These are phyloP conservation scores for Chiloscyllium plagiosum DNA, from an alignment of 2,113 vertebrate species.

Conservation along the genomic window DNA sequence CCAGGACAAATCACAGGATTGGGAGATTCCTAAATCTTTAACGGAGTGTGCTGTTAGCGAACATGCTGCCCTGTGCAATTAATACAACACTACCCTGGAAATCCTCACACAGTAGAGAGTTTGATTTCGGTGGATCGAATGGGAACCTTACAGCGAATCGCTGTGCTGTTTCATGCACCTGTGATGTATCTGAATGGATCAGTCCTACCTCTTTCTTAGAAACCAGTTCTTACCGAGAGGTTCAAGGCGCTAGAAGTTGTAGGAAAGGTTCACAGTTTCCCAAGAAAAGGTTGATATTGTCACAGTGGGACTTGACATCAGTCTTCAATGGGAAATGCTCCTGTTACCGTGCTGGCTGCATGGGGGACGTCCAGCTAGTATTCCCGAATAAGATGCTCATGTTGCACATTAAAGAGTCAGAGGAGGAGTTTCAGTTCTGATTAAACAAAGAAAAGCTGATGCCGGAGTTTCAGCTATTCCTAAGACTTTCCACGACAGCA, in stretches of 20 bases:
- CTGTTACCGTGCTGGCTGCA: neutral
- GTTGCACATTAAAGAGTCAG: neutral
- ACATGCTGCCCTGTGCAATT: neutral
- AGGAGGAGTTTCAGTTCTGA: neutral
- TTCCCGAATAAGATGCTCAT: neutral
- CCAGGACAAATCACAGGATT: neutral
- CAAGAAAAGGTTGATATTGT: neutral
- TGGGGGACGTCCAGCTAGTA: neutral
- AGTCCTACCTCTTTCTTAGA: neutral
- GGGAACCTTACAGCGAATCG: neutral
- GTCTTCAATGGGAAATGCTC: neutral
- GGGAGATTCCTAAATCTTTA: neutral
- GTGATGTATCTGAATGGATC: neutral
- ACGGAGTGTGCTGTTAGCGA: neutral
- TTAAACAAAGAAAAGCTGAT: too few species aligned
- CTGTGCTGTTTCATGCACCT: neutral
- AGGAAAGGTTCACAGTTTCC: neutral
- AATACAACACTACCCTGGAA: neutral
- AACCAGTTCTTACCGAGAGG: neutral
- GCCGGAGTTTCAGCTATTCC: neutral
- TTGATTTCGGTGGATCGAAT: neutral
- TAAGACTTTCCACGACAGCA: neutral
- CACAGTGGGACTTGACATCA: neutral
- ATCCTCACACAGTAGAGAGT: neutral
- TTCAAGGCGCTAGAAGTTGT: neutral